These are phyloP conservation scores for Huso huso DNA, from an alignment of 2,797 vertebrate genomes.

Conservation along the genomic window DNA sequence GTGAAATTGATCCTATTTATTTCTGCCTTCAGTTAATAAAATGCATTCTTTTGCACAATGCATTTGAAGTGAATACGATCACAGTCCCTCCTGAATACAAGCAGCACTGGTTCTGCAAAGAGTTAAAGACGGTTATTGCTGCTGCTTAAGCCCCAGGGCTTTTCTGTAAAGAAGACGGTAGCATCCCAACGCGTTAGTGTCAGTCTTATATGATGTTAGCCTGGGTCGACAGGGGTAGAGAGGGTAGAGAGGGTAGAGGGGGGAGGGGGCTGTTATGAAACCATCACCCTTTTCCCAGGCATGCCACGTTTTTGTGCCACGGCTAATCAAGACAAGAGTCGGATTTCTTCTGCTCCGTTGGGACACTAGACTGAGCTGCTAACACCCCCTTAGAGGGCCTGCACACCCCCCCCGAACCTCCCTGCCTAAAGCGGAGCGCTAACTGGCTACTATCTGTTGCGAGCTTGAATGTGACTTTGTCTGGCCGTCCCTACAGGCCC, in stretches of 20 bases:
- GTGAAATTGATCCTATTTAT: no score
- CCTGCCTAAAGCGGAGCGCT: neutral
- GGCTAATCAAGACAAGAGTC: no score
- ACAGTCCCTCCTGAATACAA: no score
- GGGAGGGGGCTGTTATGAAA: neutral
- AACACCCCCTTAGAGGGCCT: neutral
- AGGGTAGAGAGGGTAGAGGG: neutral
- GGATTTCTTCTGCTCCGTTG: no score
- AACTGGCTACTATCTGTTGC: neutral
- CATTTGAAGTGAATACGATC: no score
- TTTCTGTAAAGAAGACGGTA: neutral
- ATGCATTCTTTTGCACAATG: no score
- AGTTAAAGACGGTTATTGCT: no score
- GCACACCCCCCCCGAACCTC: neutral
- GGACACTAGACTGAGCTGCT: neutral
- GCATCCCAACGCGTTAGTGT: neutral
- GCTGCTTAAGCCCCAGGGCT: neutral
- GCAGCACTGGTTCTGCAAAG: no score
- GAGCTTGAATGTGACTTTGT: conserved; percentile 3
- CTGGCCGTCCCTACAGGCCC: neutral
- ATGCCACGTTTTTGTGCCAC: no score
- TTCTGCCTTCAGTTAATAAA: no score
- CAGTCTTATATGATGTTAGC: neutral
- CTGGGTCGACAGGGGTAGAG: neutral
- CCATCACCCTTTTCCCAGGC: no score